Conservation (phyloP, 2,797 vertebrate genomes). For the Falco biarmicus region DNA sequence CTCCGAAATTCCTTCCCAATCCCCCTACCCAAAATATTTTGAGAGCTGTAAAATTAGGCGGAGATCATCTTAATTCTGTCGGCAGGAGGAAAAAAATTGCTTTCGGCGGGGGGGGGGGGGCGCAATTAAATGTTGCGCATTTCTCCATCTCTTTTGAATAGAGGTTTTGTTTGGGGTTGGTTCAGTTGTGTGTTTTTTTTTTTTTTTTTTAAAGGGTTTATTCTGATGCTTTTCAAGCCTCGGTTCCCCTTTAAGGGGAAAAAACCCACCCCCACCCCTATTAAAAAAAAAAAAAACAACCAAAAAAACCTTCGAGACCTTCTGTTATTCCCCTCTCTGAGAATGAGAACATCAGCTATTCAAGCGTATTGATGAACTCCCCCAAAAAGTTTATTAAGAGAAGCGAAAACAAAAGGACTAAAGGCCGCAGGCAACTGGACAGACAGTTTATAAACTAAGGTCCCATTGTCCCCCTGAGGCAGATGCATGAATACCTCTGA, state of each 20-base stretch:
- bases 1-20: slow-evolving; percentile 47
- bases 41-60: neutral
- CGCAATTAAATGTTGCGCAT: neutral
- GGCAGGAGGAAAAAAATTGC: neutral
- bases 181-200: neutral
- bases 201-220: slow-evolving; percentile 75
- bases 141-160: slow-evolving; percentile 26
- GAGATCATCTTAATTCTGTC: slow-evolving; percentile 11
- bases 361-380: slow-evolving; percentile 96
- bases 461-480: slow-evolving; percentile 89
- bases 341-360: slow-evolving; percentile 91
- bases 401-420: slow-evolving; percentile 88
- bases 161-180: slow-evolving; percentile 60
- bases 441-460: slow-evolving; percentile 93
- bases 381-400: slow-evolving; percentile 99
- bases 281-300: slow-evolving; percentile 70
- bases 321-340: slow-evolving; percentile 89
- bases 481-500: slow-evolving; percentile 96
- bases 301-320: slow-evolving; percentile 76
- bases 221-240: slow-evolving; percentile 86
- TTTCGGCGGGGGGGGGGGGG: neutral
- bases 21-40: neutral
- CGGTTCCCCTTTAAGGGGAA: slow-evolving; percentile 81
- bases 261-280: slow-evolving; percentile 75
- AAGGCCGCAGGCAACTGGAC: slow-evolving; percentile 87